Conservation (phyloP, 2,113 vertebrate species). For the Daubentonia madagascariensis region DNA sequence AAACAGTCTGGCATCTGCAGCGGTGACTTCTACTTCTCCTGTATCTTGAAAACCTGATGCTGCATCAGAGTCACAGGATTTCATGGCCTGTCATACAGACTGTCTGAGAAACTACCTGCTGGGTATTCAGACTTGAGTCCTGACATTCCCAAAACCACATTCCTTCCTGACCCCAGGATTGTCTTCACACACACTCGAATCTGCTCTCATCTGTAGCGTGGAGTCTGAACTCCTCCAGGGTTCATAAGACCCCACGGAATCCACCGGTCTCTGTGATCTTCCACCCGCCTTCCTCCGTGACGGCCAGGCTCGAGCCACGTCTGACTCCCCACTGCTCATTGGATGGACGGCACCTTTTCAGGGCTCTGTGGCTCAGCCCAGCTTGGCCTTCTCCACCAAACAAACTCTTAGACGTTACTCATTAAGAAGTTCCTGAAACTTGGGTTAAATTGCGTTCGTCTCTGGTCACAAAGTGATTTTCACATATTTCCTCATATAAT, state of each 20-base stretch:
- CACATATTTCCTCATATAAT: neutral
- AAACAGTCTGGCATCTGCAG: rapidly evolving
- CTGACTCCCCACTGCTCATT: neutral
- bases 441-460: rapidly evolving
- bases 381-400: neutral
- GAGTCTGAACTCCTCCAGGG: rapidly evolving
- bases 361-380: rapidly evolving
- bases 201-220: rapidly evolving
- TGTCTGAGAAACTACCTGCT: rapidly evolving
- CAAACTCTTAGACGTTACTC: neutral
- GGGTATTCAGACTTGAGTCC: rapidly evolving
- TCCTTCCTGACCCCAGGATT: rapidly evolving
- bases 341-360: rapidly evolving
- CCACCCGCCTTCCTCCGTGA: neutral
- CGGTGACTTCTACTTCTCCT: rapidly evolving
- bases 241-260: rapidly evolving
- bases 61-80: rapidly evolving
- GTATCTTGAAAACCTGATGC: rapidly evolving
- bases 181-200: neutral
- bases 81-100: neutral
- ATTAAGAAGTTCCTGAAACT: neutral
- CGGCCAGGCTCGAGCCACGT: rapidly evolving
- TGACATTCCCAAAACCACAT: rapidly evolving
- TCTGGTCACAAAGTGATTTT: neutral
- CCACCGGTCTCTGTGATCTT: neutral